Conservation (phyloP, 2,113 vertebrate genomes). For the Nyctereutes procyonoides region DNA sequence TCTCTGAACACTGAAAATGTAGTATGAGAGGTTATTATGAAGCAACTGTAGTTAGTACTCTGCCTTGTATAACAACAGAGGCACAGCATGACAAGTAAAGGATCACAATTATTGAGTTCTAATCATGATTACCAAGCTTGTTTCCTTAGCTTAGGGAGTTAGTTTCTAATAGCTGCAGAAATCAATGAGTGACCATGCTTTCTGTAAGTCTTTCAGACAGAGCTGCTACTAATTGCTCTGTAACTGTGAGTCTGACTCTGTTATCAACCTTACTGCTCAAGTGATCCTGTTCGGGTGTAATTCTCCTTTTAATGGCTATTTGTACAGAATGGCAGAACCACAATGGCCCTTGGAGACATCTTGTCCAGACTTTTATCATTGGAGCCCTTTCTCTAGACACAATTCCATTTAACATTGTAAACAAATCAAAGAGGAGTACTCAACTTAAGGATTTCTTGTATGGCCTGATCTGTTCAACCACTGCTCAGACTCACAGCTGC, state of each 20-base stretch:
- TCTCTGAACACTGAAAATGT: background rate
- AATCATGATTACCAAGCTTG: background rate
- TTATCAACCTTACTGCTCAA: conserved; percentile 41
- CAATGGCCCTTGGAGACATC: conserved; percentile 6
- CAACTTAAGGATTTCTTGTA: background rate
- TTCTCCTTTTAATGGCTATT: conserved; percentile 57
- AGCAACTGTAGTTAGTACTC: background rate
- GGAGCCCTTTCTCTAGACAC: conserved; percentile 22
- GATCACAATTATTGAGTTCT: background rate
- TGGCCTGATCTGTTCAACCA: background rate
- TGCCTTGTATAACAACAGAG: background rate
- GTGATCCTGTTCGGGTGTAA: conserved; percentile 15
- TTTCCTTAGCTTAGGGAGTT: conserved; percentile 40
- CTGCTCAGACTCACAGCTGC: background rate
- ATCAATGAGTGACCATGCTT: conserved; percentile 55
- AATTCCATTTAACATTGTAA: conserved; percentile 31
- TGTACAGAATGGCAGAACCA: conserved; percentile 51
- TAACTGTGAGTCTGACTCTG: background rate
- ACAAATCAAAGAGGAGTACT: background rate
- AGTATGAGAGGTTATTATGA: background rate
- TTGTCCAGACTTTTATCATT: conserved; percentile 18
- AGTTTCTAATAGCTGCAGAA: conserved; percentile 37
- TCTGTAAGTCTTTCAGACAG: conserved; percentile 47
- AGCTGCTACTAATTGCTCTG: conserved; percentile 45
- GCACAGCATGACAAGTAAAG: background rate